These are phyloP conservation scores for Spilarctia lutea DNA, from an alignment of 2,888 invertebrate species.

Conservation along the genomic window DNA sequence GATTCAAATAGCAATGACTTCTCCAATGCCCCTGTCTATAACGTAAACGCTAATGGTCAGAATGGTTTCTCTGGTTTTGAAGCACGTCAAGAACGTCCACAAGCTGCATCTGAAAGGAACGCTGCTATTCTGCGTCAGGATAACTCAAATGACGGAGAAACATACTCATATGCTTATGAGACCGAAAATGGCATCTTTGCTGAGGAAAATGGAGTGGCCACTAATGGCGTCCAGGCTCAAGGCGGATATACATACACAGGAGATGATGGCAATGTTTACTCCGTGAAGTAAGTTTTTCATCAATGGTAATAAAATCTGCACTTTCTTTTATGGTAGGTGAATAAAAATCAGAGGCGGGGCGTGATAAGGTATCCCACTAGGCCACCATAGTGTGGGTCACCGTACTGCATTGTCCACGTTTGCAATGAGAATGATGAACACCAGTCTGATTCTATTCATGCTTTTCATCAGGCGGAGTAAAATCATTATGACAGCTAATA, in stretches of 20 bases:
- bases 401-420: no score
- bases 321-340: not conserved
- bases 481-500: no score
- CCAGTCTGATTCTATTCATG: no score
- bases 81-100: slow-evolving; percentile 69
- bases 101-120: slow-evolving; percentile 73
- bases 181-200: slow-evolving; percentile 80
- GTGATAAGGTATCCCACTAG: no score
- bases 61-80: slow-evolving; percentile 49
- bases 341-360: not conserved
- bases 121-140: slow-evolving; percentile 78
- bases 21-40: slow-evolving; percentile 17
- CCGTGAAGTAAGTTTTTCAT: slow-evolving; percentile 63
- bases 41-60: slow-evolving; percentile 71
- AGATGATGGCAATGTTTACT: slow-evolving; percentile 79
- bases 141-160: slow-evolving; percentile 75
- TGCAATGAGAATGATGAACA: no score
- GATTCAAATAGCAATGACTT: slow-evolving; percentile 29
- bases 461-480: no score
- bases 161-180: slow-evolving; percentile 75
- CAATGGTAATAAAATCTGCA: not conserved
- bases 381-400: no score
- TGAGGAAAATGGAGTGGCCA: slow-evolving; percentile 78
- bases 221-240: slow-evolving; percentile 77
- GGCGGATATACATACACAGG: slow-evolving; percentile 80